phyloP scores from a whole-genome alignment of 2,888 invertebrate genomes.

The Scaptomyza reducta region DNA sequence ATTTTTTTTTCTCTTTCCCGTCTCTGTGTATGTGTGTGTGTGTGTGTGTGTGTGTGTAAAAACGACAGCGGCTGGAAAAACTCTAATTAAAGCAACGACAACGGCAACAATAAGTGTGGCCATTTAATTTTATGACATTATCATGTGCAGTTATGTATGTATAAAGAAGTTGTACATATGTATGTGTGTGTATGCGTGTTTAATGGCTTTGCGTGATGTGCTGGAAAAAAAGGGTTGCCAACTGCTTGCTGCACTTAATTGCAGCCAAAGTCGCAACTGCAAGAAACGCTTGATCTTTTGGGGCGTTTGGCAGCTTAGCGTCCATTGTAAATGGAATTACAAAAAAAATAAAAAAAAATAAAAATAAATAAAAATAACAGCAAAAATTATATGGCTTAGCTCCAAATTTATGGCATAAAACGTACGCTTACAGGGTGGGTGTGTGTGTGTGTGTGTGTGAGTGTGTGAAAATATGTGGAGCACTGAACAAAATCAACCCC shows the following conservation, averaged over 20 bases:
- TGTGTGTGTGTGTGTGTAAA: constrained; percentile 33
- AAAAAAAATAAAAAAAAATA: background rate
- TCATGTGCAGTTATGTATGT: constrained; percentile 70
- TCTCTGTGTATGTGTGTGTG: too few species aligned
- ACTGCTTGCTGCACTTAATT: constrained; percentile 51
- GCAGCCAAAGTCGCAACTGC: constrained; percentile 53
- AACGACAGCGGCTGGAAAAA: constrained; percentile 65
- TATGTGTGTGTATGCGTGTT: constrained; percentile 34
- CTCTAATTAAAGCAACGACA: constrained; percentile 71
- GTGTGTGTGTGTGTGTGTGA: constrained; percentile 24
- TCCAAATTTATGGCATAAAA: constrained; percentile 21
- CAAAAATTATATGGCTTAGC: constrained; percentile 46
- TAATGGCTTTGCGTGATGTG: constrained; percentile 50
- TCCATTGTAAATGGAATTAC: constrained; percentile 49
- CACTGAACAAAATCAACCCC: constrained; percentile 10
- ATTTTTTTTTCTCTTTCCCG: constrained; percentile 9
- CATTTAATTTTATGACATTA: constrained; percentile 80
- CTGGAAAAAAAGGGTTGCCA: constrained; percentile 50
- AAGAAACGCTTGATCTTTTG: constrained; percentile 38
- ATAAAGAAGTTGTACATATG: constrained; percentile 1
- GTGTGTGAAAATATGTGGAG: constrained; percentile 39
- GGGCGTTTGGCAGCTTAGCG: constrained; percentile 56
- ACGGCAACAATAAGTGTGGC: constrained; percentile 69
- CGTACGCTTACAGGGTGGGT: background rate
- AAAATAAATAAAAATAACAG: background rate